phyloP scores from a whole-genome alignment of 2,888 invertebrate species.

The Tholera decimalis region DNA sequence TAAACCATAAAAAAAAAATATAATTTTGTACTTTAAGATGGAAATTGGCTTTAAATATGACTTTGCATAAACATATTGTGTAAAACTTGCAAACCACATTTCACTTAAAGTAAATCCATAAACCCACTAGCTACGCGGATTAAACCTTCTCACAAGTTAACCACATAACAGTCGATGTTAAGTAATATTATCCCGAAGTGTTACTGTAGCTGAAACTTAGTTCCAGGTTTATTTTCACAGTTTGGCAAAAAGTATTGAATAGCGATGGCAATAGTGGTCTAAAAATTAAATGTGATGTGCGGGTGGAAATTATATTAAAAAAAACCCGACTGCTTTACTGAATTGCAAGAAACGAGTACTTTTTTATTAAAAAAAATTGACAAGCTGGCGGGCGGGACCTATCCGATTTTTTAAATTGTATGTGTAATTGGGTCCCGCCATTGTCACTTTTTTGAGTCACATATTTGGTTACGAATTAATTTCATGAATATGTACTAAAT shows the following conservation, averaged over 20 bases:
- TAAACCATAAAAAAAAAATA: no score
- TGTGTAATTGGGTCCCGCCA: no score
- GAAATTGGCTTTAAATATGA: slow-evolving; percentile 8
- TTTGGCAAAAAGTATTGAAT: slow-evolving; percentile 51
- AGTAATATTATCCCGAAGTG: slow-evolving; percentile 53
- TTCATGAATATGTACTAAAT: no score
- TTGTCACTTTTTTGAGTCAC: no score
- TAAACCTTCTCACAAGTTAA: slow-evolving; percentile 50
- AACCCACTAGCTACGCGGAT: slow-evolving; percentile 23
- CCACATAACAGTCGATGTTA: slow-evolving; percentile 39
- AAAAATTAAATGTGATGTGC: slow-evolving; percentile 36
- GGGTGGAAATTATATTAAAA: background rate
- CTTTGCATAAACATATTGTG: background rate
- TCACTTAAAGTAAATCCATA: slow-evolving; percentile 37
- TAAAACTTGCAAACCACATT: slow-evolving; percentile 22
- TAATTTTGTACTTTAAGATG: no score
- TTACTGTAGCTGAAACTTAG: slow-evolving; percentile 46
- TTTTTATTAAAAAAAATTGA: no score
- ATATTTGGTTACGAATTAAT: no score
- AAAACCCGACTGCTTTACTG: no score
- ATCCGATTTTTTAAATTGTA: no score
- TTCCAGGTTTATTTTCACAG: slow-evolving; percentile 57
- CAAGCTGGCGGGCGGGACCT: no score
- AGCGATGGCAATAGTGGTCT: slow-evolving; percentile 7
- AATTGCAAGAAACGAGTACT: no score